phyloP scores from a whole-genome alignment of 2,888 invertebrate species.

The Mellilla xanthometata region DNA sequence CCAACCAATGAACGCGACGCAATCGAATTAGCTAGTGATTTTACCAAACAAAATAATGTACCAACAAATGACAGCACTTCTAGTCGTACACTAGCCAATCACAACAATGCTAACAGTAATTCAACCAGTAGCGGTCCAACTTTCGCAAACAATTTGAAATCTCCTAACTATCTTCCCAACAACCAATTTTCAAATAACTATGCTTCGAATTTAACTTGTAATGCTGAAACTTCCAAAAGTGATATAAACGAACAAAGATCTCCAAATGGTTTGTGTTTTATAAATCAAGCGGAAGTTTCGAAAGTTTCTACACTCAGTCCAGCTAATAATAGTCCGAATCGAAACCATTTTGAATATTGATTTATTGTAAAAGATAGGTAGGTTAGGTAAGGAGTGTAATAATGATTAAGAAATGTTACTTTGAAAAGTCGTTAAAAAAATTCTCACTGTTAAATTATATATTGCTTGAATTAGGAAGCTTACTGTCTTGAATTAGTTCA shows the following conservation, averaged over 20 bases:
- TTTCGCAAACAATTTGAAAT: neutral
- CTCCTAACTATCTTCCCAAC: neutral
- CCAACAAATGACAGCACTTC: neutral
- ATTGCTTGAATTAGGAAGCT: no score
- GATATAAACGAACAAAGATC: conserved; percentile 10
- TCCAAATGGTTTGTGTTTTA: conserved; percentile 8
- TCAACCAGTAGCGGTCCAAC: neutral
- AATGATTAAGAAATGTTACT: neutral
- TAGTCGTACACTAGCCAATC: neutral
- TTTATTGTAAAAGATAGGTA: neutral
- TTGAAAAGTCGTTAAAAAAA: no score
- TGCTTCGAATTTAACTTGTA: neutral
- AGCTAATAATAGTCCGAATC: conserved; percentile 19
- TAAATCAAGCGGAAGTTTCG: conserved; percentile 7
- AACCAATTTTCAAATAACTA: neutral
- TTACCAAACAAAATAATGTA: neutral
- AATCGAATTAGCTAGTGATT: neutral
- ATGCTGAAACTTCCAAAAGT: conserved; percentile 3
- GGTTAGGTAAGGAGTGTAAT: no score
- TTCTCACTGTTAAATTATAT: no score
- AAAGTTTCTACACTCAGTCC: conserved; percentile 14
- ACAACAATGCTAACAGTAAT: neutral
- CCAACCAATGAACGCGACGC: no score
- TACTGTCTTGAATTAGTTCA: no score
- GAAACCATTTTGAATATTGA: conserved; percentile 25